Base-by-base conservation (phyloP, 1,140 invertebrate genomes). In the Thereuonema tuberculata region DNA sequence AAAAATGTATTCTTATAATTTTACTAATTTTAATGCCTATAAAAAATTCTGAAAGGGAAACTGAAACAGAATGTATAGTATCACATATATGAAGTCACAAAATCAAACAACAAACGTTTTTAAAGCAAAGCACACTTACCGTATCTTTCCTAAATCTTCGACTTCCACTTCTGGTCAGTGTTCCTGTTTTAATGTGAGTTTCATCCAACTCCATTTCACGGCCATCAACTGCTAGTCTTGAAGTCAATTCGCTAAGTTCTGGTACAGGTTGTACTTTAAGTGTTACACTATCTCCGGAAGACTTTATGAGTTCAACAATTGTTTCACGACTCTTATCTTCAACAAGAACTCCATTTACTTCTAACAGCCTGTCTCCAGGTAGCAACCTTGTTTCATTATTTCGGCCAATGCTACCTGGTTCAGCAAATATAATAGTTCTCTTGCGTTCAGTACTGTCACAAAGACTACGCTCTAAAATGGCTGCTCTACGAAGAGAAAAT, bases 241-340 rank as follows among this genome's bases (percentile, higher is more conserved):
- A 78, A 56, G 85, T 88, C 43, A 95, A 73, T 75, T 95, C 91
- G 62, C 87, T 86, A 62, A 94, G 74, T 72, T 92, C 88, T 0
- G 87, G 84, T 55, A 91, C 86, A 17, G 87, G 86, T 74, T 90
- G 87, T 48, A 90, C 87, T 83, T 89, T 88, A 28, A 96, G 82
- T 47, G 79, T 84, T 56, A 96, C 86, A 64, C 77, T 81, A 67
- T 86, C 85, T 21, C 83, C 83, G 46, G 89, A 91, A 52, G 85
- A 84, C 63, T 87, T 86, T 65, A 97, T 94, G 65, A 94, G 79
- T 70, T 95, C 89, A 63, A 95, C 93, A 60, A 97, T 88, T 67
- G 94, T 88, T 70, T 97, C 93, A 28, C 92, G 79, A 20, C 81
- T 82, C 69, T 86, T 84, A 48, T 85, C 84, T 69, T 91, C 87